Percentiles rank a stretch among this genome's conserved stretches.
These are phyloP conservation scores for Philopedon plagiatum DNA, from an alignment of 2,888 invertebrate genomes.

Conservation along the genomic window DNA sequence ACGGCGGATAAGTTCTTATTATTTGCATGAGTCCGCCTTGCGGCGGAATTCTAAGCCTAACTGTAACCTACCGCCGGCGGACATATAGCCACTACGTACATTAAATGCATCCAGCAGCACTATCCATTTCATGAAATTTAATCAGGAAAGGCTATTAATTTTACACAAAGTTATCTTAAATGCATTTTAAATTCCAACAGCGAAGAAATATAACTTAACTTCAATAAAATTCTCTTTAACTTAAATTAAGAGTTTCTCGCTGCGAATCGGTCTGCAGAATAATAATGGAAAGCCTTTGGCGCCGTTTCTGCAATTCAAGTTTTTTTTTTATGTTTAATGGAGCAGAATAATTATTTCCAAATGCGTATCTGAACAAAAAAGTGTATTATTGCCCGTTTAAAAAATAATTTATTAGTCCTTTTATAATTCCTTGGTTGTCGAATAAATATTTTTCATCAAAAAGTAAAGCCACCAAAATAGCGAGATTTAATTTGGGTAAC, in stretches of 20 bases:
- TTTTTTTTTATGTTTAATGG: constrained; percentile 30
- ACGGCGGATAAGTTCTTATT: too few species aligned
- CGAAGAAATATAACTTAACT: constrained; percentile 23
- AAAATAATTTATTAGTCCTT: background rate
- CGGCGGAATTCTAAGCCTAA: too few species aligned
- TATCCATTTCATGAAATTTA: constrained; percentile 1
- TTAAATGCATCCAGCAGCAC: background rate
- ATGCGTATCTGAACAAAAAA: constrained; percentile 20
- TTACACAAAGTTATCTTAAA: constrained; percentile 7
- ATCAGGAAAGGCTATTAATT: constrained; percentile 13
- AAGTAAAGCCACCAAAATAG: too few species aligned
- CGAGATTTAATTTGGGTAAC: too few species aligned
- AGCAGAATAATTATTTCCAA: constrained; percentile 27
- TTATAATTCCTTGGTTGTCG: too few species aligned
- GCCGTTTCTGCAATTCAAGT: constrained; percentile 20
- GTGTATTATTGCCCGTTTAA: constrained; percentile 2
- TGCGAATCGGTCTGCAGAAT: constrained; percentile 24
- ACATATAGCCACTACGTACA: too few species aligned
- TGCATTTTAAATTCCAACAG: constrained; percentile 22
- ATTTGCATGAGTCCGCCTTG: too few species aligned
- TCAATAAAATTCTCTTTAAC: constrained; percentile 38
- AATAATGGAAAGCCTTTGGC: constrained; percentile 23
- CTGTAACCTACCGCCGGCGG: too few species aligned
- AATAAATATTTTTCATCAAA: too few species aligned
- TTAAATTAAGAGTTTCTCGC: constrained; percentile 28